Evolutionary conservation across 64 coral and sea anemone genomes (phyloP).

Genomic region (Montipora cactus): DNA sequence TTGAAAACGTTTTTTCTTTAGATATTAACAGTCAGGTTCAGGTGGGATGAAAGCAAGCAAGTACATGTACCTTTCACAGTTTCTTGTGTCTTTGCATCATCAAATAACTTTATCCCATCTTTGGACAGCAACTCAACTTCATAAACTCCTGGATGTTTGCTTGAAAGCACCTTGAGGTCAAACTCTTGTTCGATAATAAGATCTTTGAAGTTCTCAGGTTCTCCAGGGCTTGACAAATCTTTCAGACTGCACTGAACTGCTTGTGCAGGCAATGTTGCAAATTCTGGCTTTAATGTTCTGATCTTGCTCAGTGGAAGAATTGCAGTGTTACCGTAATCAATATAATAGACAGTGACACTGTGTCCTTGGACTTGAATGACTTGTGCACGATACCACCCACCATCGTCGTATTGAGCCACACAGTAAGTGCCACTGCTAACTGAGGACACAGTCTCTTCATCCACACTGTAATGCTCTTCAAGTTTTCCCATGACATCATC

Average conservation of each 20-base stretch:
- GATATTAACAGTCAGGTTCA: too few species aligned
- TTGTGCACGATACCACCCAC: neutral
- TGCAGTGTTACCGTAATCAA: slow-evolving; percentile 48
- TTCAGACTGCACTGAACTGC: slow-evolving; percentile 37
- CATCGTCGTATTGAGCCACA: slow-evolving; percentile 64
- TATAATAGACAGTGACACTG: slow-evolving; percentile 45
- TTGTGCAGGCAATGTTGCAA: slow-evolving; percentile 39
- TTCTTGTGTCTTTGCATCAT: neutral
- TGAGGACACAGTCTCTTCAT: slow-evolving; percentile 57
- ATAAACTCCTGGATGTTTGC: slow-evolving; percentile 34
- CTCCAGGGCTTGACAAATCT: neutral
- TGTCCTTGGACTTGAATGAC: neutral
- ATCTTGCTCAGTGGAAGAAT: slow-evolving; percentile 16
- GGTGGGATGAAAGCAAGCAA: neutral
- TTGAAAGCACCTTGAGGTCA: slow-evolving; percentile 8
- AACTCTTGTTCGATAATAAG: slow-evolving; percentile 58
- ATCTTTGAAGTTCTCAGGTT: slow-evolving; percentile 60
- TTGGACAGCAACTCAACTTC: slow-evolving; percentile 63
- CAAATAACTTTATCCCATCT: slow-evolving; percentile 20
- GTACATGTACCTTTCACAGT: neutral
- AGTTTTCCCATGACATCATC: slow-evolving; percentile 82
- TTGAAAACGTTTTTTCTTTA: too few species aligned
- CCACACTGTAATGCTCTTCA: slow-evolving; percentile 61
- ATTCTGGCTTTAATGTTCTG: slow-evolving; percentile 17
- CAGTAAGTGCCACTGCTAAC: slow-evolving; percentile 70